Conservation (phyloP, 2,113 vertebrate species). For the Toxostoma redivivum region DNA sequence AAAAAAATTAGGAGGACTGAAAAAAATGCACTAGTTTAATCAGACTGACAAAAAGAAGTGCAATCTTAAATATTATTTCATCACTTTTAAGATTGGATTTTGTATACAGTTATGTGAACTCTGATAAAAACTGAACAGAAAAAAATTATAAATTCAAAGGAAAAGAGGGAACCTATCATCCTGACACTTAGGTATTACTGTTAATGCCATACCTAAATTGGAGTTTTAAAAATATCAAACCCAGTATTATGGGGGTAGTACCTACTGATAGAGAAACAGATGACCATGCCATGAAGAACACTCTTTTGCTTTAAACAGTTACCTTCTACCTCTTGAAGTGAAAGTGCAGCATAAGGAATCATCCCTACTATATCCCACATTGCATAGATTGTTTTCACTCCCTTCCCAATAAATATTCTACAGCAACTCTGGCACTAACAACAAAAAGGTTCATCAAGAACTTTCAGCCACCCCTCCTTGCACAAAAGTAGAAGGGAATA, state of each 20-base stretch:
- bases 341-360: not conserved
- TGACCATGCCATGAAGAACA: not conserved
- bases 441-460: not conserved
- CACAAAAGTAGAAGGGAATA: not conserved
- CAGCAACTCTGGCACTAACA: not conserved
- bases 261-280: not conserved
- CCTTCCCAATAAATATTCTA: not conserved
- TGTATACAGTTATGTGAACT: not conserved
- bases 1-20: not conserved
- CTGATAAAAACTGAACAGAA: not conserved
- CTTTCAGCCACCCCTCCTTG: not conserved
- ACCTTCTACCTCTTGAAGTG: not conserved
- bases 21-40: not conserved
- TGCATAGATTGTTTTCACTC: not conserved
- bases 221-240: not conserved
- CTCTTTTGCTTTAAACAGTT: not conserved
- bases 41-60: not conserved
- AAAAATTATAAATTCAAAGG: not conserved
- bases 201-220: not conserved
- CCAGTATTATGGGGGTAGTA: not conserved
- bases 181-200: not conserved
- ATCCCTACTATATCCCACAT: not conserved
- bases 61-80: not conserved
- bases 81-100: rapidly evolving
- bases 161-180: not conserved